Evolutionary conservation across 2,797 vertebrate species (phyloP).

Genomic region (Acanthopagrus latus): DNA sequence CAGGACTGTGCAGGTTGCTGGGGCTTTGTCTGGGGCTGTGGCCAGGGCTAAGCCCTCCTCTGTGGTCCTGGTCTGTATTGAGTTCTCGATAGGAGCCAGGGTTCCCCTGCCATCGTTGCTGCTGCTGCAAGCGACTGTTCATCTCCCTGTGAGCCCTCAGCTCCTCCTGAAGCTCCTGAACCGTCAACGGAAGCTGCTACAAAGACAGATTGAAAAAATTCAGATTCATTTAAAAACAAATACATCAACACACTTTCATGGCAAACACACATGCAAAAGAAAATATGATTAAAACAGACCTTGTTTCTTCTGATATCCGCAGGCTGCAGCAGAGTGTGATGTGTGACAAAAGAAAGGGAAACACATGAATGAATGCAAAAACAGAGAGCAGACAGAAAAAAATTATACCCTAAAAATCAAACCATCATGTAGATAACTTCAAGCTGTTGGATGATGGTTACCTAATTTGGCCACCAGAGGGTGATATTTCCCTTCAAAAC

Average conservation of each 20-base stretch:
- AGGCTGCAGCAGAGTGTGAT: slow-evolving; percentile 87
- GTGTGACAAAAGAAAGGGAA: slow-evolving; percentile 74
- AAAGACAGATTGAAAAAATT: slow-evolving; percentile 37
- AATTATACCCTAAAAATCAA: slow-evolving; percentile 6
- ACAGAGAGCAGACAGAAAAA: not conserved
- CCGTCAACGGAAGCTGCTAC: slow-evolving; percentile 93
- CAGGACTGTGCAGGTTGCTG: slow-evolving; percentile 73
- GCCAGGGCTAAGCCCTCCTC: slow-evolving; percentile 72
- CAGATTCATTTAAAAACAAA: not conserved
- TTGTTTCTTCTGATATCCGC: slow-evolving; percentile 91
- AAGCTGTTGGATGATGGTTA: slow-evolving; percentile 12
- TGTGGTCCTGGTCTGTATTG: slow-evolving; percentile 71
- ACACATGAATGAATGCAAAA: slow-evolving; percentile 71
- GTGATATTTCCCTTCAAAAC: slow-evolving; percentile 42
- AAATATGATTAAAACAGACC: slow-evolving; percentile 84
- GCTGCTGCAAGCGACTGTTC: slow-evolving; percentile 92
- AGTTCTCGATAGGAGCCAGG: slow-evolving; percentile 69
- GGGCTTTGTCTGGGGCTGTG: slow-evolving; percentile 77
- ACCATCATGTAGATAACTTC: slow-evolving; percentile 8
- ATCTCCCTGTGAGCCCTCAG: slow-evolving; percentile 94
- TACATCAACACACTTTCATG: not conserved
- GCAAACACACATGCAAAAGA: slow-evolving; percentile 57
- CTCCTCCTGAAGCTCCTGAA: slow-evolving; percentile 96
- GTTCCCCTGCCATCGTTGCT: slow-evolving; percentile 84
- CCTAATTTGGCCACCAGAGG: slow-evolving; percentile 56